A percentile compares a stretch with the other conserved stretches of the same genome.
Conservation (phyloP, 1,140 invertebrate species). For the Polypedilum pembai region DNA sequence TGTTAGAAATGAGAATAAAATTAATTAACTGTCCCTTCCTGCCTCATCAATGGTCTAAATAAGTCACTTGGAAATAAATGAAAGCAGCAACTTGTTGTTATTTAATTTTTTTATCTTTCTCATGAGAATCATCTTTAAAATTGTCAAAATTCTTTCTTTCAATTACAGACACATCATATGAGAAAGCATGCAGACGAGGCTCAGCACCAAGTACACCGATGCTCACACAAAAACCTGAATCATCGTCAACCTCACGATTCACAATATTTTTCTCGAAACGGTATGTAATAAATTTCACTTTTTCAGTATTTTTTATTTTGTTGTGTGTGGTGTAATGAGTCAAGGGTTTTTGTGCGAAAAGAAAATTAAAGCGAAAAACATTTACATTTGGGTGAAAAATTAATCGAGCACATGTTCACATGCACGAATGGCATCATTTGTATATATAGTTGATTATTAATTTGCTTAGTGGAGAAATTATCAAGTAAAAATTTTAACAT, state of each 20-base stretch:
- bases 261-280: slow-evolving; percentile 88
- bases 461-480: background rate
- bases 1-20: background rate
- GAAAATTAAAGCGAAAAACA: background rate
- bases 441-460: background rate
- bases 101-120: background rate
- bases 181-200: slow-evolving; percentile 77
- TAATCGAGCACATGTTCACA: slow-evolving; percentile 16
- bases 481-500: background rate
- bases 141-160: background rate
- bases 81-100: background rate
- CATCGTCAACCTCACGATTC: slow-evolving; percentile 51
- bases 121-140: background rate
- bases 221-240: slow-evolving; percentile 48
- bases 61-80: background rate
- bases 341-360: background rate
- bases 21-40: slow-evolving; percentile 17
- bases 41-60: background rate
- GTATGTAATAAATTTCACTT: slow-evolving; percentile 33
- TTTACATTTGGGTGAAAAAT: slow-evolving; percentile 6
- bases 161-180: slow-evolving; percentile 68
- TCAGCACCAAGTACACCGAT: slow-evolving; percentile 76
- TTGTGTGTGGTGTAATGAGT: background rate
- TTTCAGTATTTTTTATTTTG: background rate
- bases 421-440: background rate